Conservation (phyloP, 2,888 invertebrate genomes). For the Pandemis cinnamomeana region DNA sequence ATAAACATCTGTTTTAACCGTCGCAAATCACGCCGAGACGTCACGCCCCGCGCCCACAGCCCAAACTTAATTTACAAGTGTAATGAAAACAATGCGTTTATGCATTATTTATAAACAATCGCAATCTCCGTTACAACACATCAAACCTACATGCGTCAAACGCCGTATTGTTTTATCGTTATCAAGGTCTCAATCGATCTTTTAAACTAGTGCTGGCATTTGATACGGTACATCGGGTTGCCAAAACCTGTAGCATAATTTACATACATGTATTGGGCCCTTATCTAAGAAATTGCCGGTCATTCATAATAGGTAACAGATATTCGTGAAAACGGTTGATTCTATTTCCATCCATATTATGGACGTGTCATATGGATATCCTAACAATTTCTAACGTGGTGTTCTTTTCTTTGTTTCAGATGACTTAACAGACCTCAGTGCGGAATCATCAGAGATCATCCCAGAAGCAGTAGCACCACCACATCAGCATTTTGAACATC, state of each 20-base stretch:
- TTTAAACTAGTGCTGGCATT: slow-evolving; percentile 22
- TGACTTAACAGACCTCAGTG: slow-evolving; percentile 70
- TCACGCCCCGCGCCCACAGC: slow-evolving; percentile 48
- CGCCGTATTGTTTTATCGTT: slow-evolving; percentile 37
- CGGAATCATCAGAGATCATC: slow-evolving; percentile 79
- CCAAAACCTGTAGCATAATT: not conserved
- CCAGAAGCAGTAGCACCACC: slow-evolving; percentile 76
- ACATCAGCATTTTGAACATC: slow-evolving; percentile 50
- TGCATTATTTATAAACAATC: slow-evolving; percentile 52
- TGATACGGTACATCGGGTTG: slow-evolving; percentile 1
- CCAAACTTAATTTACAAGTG: slow-evolving; percentile 53
- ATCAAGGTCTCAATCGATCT: slow-evolving; percentile 41
- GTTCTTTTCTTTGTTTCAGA: slow-evolving; percentile 66
- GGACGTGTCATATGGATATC: not conserved
- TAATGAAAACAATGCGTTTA: slow-evolving; percentile 51
- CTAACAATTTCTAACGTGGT: slow-evolving; percentile 1
- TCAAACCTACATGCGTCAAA: slow-evolving; percentile 39
- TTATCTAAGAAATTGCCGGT: not conserved
- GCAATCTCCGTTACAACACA: slow-evolving; percentile 46
- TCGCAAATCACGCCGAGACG: slow-evolving; percentile 30
- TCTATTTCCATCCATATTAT: not conserved
- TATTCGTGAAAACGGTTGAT: no score
- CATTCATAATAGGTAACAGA: not conserved
- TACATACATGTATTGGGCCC: not conserved
- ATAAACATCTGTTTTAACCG: slow-evolving; percentile 43